Evolutionary conservation across 2,113 vertebrate genomes (phyloP).

Genomic region (Crypturellus undulatus): DNA sequence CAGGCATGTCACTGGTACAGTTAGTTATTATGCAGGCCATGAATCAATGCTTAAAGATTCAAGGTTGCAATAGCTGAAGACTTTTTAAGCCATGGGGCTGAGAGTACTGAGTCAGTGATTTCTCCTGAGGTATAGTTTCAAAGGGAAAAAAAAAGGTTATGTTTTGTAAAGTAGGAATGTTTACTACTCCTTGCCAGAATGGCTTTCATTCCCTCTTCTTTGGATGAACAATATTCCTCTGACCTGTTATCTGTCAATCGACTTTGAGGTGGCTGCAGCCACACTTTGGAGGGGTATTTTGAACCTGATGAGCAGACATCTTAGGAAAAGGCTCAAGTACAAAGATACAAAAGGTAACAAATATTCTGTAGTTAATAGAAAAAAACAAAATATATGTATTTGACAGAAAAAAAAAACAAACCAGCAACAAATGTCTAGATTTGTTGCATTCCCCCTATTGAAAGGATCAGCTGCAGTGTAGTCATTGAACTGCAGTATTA

Average conservation of each 20-base stretch:
- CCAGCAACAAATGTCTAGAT: neutral
- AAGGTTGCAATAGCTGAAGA: neutral
- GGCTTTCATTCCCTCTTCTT: neutral
- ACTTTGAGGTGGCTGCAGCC: neutral
- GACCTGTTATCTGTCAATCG: neutral
- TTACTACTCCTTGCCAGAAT: neutral
- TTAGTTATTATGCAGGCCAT: fast-evolving
- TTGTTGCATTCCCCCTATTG: neutral
- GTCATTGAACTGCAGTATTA: neutral
- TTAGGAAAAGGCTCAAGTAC: fast-evolving
- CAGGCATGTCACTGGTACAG: fast-evolving
- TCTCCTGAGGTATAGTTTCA: neutral
- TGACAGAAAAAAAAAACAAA: neutral
- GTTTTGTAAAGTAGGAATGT: neutral
- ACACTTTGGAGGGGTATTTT: neutral
- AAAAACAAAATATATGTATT: neutral
- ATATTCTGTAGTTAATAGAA: neutral
- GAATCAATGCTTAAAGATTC: neutral
- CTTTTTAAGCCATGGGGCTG: neutral
- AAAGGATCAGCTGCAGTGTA: conserved; percentile 4
- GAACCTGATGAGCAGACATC: neutral
- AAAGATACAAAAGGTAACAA: neutral
- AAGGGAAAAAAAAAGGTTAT: neutral
- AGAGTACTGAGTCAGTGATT: neutral
- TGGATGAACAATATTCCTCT: neutral